Evolutionary conservation across 2,113 vertebrate species (phyloP), one percentile per base, ranked within the genome.

Genomic region (Thunnus maccoyii): DNA sequence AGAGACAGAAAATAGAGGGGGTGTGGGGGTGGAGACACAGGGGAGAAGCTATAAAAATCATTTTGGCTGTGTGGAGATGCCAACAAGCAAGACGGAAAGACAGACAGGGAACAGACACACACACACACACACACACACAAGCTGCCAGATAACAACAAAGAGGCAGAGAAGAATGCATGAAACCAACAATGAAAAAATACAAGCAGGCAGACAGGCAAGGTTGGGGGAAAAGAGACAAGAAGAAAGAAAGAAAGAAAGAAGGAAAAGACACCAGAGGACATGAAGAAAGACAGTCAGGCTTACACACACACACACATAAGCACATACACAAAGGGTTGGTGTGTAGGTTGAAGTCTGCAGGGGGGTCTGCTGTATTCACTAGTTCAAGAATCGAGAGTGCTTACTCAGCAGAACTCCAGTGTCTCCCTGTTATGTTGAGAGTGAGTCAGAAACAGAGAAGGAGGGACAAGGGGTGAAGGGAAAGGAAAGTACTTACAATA

Each of bases 21-120:
- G 36, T 50, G 76, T 44, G 72, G 70, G 80, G 87, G 80, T 61
- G 72, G 76, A 77, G 76, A 67, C 80, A 27, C 70, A 41, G 71
- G 83, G 83, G 84, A 85, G 72, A 67, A 69, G 87, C 91, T 90
- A 85, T 88, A 86, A 88, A 88, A 90, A 87, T 76, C 14, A 67
- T 79, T 87, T 87, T 54, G 65, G 69, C 58, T 55, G 50, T 65
- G 77, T 66, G 73, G 51, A 57, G 66, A 76, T 70, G 88, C 84
- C 36, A 41, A 41, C 6, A 1, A 41, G 36, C 36, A 41, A 41
- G 36, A 41, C 90, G 88, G 72, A 88, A 18, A 83, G 78, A 83
- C 66, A 86, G 86, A 89, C 71, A 54, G 76, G 44, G 50, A 85
- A 62, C 82, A 67, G 63, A 66, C 76, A 70, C 30, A 55, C 27